phyloP scores from a whole-genome alignment of 2,888 invertebrate genomes.

The Macroteleia sp. region DNA sequence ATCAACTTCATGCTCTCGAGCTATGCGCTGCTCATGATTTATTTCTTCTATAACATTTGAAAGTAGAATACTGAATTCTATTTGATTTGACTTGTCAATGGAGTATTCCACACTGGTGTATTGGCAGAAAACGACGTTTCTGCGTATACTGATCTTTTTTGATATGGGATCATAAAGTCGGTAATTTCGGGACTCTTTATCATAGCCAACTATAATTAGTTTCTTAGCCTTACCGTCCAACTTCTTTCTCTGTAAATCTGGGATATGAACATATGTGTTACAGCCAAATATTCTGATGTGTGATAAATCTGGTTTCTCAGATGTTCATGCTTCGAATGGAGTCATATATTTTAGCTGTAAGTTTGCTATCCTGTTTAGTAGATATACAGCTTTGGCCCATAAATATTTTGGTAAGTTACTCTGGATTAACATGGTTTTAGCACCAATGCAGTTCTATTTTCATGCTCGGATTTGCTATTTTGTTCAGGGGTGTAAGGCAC shows the following conservation, averaged over 20 bases:
- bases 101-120: background rate
- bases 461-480: slow-evolving; percentile 52
- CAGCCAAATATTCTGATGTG: slow-evolving; percentile 40
- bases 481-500: slow-evolving; percentile 60
- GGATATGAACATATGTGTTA: slow-evolving; percentile 34
- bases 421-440: slow-evolving; percentile 55
- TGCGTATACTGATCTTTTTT: slow-evolving; percentile 6
- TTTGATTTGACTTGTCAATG: too few species aligned
- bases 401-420: slow-evolving; percentile 30
- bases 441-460: slow-evolving; percentile 58
- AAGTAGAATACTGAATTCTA: too few species aligned
- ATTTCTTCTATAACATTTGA: too few species aligned
- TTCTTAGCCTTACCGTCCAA: slow-evolving; percentile 56
- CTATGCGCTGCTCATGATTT: too few species aligned
- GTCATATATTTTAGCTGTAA: slow-evolving; percentile 8
- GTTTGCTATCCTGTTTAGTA: background rate
- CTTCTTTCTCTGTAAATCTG: slow-evolving; percentile 26
- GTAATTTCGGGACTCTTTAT: slow-evolving; percentile 47
- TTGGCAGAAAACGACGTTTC: slow-evolving; percentile 38
- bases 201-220: slow-evolving; percentile 49
- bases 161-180: slow-evolving; percentile 33
- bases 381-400: slow-evolving; percentile 68
- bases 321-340: slow-evolving; percentile 56
- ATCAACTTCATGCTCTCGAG: too few species aligned
- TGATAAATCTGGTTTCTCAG: slow-evolving; percentile 50